Evolutionary conservation across 2,888 invertebrate species (phyloP).

Genomic region (Latheticus oryzae): DNA sequence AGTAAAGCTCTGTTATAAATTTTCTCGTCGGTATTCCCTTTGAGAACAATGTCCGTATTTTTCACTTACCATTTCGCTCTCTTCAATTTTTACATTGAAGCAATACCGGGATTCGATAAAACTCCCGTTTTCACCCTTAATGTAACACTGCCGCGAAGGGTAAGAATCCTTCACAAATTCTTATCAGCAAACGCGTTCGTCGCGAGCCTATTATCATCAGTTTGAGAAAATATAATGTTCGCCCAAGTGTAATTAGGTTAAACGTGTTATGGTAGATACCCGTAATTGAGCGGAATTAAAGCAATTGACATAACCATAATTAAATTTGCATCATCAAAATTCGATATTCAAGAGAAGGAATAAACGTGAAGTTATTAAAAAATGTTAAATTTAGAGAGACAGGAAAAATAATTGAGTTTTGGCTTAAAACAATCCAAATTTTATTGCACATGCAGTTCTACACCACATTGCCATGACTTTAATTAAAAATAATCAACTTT

Average conservation of each 20-base stretch:
- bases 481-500: constrained; percentile 43
- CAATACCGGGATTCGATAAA: too few relatives aligned
- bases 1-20: constrained; percentile 30
- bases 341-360: too few relatives aligned
- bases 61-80: too few relatives aligned
- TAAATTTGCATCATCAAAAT: constrained; percentile 28
- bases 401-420: too few relatives aligned
- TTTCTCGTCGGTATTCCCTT: too few relatives aligned
- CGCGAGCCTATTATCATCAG: constrained; percentile 35
- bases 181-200: constrained; percentile 30
- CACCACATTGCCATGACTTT: constrained; percentile 28
- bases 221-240: constrained; percentile 32
- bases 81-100: too few relatives aligned
- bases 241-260: constrained; percentile 31
- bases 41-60: too few relatives aligned
- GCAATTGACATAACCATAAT: constrained; percentile 27
- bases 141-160: too few relatives aligned
- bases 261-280: constrained; percentile 30
- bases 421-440: constrained; percentile 30
- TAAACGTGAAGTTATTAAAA: too few relatives aligned
- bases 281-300: constrained; percentile 25
- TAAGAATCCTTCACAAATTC: too few relatives aligned
- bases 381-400: too few relatives aligned
- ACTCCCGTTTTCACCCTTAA: too few relatives aligned
- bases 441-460: constrained; percentile 28